Percentiles rank a stretch among this genome's conserved stretches.
These are phyloP conservation scores for Notamacropus eugenii DNA, from an alignment of 2,797 vertebrate species.

Conservation along the genomic window DNA sequence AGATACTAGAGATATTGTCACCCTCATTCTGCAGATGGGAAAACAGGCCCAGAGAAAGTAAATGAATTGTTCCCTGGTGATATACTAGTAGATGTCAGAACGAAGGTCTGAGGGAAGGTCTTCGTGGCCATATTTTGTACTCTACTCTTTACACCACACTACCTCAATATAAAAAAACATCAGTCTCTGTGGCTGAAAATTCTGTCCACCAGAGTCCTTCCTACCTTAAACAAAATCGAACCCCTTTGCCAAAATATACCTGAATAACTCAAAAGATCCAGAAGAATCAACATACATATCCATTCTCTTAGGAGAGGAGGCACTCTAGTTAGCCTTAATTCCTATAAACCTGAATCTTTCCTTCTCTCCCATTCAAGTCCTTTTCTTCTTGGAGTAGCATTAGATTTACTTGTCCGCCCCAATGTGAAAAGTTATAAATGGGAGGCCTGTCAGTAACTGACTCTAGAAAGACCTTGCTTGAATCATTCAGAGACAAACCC, in stretches of 20 bases:
- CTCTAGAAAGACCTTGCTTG: neutral
- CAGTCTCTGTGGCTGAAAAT: neutral
- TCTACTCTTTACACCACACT: neutral
- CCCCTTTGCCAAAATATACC: neutral
- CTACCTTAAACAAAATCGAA: neutral
- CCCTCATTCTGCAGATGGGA: neutral
- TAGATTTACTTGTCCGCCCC: neutral
- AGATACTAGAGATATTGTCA: neutral
- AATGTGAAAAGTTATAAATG: neutral
- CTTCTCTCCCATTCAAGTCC: neutral
- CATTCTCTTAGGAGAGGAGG: neutral
- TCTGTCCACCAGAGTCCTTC: neutral
- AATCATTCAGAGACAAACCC: neutral
- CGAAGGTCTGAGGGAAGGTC: neutral
- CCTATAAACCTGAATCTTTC: neutral
- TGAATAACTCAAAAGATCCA: neutral
- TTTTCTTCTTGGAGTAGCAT: neutral
- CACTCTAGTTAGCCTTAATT: neutral
- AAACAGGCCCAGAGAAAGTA: neutral
- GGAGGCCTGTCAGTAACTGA: neutral
- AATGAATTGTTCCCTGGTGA: neutral
- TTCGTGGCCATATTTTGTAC: neutral
- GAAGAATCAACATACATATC: neutral
- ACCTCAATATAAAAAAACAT: neutral
- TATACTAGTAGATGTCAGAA: neutral